Conservation (phyloP, 2,113 vertebrate species). For the Riparia riparia region DNA sequence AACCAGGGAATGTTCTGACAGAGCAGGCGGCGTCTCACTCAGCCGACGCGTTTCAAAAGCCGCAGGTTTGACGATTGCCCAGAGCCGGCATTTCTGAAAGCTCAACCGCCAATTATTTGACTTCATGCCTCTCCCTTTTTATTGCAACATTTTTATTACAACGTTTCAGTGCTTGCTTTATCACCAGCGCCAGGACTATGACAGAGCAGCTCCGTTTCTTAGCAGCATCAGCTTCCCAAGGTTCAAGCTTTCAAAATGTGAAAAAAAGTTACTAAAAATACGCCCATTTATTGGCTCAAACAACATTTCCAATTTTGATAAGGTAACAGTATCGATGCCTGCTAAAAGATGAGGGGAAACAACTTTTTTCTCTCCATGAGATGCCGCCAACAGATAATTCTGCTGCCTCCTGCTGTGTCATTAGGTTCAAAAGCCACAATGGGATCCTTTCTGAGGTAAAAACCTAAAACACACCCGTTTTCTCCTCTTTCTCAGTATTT, state of each 20-base stretch:
- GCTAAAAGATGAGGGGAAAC: not conserved
- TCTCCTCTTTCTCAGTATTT: fast-evolving
- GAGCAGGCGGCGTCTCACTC: not conserved
- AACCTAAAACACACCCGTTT: fast-evolving
- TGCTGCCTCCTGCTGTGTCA: not conserved
- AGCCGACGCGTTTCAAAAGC: not conserved
- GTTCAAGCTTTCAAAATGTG: not conserved
- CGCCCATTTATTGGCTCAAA: not conserved
- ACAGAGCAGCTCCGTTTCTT: not conserved
- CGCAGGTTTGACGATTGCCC: not conserved
- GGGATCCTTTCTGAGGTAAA: not conserved
- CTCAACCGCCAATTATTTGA: not conserved
- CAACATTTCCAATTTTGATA: not conserved
- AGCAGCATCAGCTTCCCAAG: not conserved
- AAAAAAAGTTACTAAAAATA: not conserved
- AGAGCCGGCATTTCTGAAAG: not conserved
- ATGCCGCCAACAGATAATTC: not conserved
- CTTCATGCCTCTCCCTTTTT: not conserved
- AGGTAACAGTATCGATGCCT: not conserved
- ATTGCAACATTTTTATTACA: not conserved
- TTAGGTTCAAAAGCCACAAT: not conserved
- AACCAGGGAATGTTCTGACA: not conserved
- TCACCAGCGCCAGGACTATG: not conserved
- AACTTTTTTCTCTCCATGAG: not conserved
- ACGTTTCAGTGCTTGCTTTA: not conserved